phyloP scores from a whole-genome alignment of 2,888 invertebrate species.

The Drosophila cracens region DNA sequence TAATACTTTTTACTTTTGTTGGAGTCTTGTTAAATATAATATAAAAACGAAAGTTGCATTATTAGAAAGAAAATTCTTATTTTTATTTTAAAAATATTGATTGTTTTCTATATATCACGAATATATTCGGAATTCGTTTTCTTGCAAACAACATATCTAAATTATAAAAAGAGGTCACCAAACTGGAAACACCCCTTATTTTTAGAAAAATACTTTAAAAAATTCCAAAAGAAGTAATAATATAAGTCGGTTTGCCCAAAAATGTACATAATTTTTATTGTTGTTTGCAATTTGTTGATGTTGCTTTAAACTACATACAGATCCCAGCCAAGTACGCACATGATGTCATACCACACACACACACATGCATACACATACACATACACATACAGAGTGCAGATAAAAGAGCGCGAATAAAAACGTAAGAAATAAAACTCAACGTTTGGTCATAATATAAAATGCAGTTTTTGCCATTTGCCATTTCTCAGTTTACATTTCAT shows the following conservation, averaged over 20 bases:
- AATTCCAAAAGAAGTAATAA: neutral
- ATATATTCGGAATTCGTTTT: no score
- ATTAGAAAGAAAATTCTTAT: no score
- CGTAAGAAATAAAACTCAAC: constrained; percentile 37
- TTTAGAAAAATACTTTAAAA: neutral
- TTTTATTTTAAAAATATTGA: no score
- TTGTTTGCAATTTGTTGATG: constrained; percentile 28
- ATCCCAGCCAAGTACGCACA: constrained; percentile 29
- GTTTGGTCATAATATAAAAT: constrained; percentile 37
- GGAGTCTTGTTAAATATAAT: neutral
- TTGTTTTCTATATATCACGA: no score
- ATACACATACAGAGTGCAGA: neutral
- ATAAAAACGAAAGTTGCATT: neutral
- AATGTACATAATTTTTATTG: constrained; percentile 9
- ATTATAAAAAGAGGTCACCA: no score
- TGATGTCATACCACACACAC: constrained; percentile 51
- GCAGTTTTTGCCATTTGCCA: constrained; percentile 51
- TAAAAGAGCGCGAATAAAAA: constrained; percentile 17
- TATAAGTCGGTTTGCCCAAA: constrained; percentile 1
- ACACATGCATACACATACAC: constrained; percentile 8
- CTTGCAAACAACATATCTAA: no score
- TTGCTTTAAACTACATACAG: constrained; percentile 17
- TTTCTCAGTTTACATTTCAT: constrained; percentile 28
- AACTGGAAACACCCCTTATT: no score
- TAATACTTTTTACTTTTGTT: neutral